Evolutionary conservation across 2,797 vertebrate genomes (phyloP).

Genomic region (Danio jaintianensis): DNA sequence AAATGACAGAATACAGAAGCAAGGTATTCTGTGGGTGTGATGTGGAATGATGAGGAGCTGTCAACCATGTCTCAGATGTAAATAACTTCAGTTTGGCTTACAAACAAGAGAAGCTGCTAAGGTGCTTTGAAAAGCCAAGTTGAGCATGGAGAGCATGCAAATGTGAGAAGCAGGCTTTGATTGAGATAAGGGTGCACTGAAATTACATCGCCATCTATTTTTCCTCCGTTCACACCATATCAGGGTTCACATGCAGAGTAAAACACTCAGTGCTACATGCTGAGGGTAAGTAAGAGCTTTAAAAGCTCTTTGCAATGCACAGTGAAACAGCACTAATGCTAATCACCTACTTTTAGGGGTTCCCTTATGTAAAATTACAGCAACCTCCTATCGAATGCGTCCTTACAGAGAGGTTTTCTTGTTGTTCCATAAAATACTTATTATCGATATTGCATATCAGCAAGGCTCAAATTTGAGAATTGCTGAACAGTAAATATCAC

Average conservation of each 20-base stretch:
- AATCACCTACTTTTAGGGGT: neutral
- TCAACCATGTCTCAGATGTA: constrained; percentile 10
- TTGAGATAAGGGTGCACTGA: neutral
- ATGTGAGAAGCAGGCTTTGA: neutral
- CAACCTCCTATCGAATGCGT: neutral
- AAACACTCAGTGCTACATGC: constrained; percentile 10
- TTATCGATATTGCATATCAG: neutral
- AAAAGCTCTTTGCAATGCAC: neutral
- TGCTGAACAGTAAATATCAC: neutral
- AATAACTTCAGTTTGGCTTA: constrained; percentile 10
- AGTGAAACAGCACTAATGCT: neutral
- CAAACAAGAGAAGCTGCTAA: constrained; percentile 12
- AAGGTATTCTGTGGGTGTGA: neutral
- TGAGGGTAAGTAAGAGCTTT: neutral
- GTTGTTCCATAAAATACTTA: no score
- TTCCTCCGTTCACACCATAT: neutral
- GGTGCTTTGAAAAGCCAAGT: constrained; percentile 21
- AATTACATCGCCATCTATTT: neutral
- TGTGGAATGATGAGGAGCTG: neutral
- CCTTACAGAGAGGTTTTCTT: no score
- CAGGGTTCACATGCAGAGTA: constrained; percentile 4
- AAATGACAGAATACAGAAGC: neutral
- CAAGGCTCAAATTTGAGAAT: neutral
- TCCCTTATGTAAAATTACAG: neutral
- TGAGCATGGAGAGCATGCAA: neutral